These are phyloP conservation scores for Crocidura indochinensis DNA, from an alignment of 2,797 vertebrate species.

Conservation along the genomic window DNA sequence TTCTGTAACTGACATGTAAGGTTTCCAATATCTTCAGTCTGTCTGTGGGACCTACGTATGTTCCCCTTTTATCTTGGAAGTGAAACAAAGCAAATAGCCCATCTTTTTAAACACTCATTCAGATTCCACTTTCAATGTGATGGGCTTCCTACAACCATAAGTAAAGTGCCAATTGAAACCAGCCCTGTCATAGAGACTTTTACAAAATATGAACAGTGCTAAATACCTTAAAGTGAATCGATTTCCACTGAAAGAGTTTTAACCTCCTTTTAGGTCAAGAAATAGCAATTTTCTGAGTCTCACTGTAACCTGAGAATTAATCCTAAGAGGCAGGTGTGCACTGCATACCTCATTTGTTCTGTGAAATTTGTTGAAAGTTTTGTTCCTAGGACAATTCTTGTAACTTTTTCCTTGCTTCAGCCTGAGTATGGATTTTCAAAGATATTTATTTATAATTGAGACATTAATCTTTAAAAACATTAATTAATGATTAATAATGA, in stretches of 20 bases:
- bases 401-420: slow-evolving; percentile 63
- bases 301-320: slow-evolving; percentile 88
- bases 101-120: slow-evolving; percentile 87
- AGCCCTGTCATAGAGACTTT: slow-evolving; percentile 84
- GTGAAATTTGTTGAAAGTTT: slow-evolving; percentile 82
- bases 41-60: slow-evolving; percentile 30
- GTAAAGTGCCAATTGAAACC: slow-evolving; percentile 87
- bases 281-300: slow-evolving; percentile 89
- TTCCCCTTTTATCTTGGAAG: slow-evolving; percentile 70
- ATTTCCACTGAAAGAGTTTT: slow-evolving; percentile 89
- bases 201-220: slow-evolving; percentile 88
- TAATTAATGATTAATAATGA: too few relatives aligned
- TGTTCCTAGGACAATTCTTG: slow-evolving; percentile 66
- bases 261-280: slow-evolving; percentile 90
- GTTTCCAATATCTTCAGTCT: background rate
- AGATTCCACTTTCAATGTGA: slow-evolving; percentile 81
- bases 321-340: slow-evolving; percentile 82
- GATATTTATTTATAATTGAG: background rate
- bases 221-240: slow-evolving; percentile 89
- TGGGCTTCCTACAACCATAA: slow-evolving; percentile 80
- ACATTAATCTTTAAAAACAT: background rate
- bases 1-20: background rate
- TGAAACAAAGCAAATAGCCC: slow-evolving; percentile 82
- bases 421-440: slow-evolving; percentile 59
- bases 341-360: slow-evolving; percentile 83